These are phyloP conservation scores for Falco punctatus DNA, from an alignment of 2,113 vertebrate genomes.

Conservation along the genomic window DNA sequence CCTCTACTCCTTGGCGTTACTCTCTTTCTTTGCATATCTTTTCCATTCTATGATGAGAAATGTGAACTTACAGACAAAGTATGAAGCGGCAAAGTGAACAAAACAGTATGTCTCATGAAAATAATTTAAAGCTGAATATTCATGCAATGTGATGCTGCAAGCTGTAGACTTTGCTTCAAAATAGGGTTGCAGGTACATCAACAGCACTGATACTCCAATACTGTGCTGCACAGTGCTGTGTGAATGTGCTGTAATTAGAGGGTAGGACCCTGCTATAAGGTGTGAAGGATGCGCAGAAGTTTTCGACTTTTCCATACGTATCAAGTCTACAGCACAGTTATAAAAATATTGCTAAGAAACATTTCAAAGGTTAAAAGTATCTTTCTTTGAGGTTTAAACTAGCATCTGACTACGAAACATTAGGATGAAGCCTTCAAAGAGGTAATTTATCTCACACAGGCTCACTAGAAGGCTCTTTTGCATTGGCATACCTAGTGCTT, in stretches of 20 bases:
- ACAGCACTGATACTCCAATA: not conserved
- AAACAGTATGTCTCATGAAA: not conserved
- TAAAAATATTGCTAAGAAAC: not conserved
- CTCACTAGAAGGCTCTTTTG: not conserved
- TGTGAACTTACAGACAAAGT: not conserved
- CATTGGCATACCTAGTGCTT: not conserved
- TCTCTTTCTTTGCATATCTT: not conserved
- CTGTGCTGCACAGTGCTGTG: not conserved
- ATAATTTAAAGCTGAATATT: not conserved
- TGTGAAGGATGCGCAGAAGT: not conserved
- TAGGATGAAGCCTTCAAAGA: not conserved
- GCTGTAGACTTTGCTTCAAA: not conserved
- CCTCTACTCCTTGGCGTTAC: not conserved
- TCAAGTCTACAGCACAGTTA: not conserved
- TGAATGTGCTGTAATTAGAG: not conserved
- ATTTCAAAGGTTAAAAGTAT: not conserved
- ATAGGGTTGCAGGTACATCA: not conserved
- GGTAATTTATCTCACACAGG: not conserved
- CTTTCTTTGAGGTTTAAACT: not conserved
- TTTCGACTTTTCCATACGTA: not conserved
- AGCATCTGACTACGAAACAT: not conserved
- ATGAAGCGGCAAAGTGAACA: not conserved
- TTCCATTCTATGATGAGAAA: not conserved
- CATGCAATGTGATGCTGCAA: not conserved
- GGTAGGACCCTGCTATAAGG: fast-evolving